Base-by-base conservation (phyloP, 2,888 invertebrate genomes). In the Megastigmus dorsalis region DNA sequence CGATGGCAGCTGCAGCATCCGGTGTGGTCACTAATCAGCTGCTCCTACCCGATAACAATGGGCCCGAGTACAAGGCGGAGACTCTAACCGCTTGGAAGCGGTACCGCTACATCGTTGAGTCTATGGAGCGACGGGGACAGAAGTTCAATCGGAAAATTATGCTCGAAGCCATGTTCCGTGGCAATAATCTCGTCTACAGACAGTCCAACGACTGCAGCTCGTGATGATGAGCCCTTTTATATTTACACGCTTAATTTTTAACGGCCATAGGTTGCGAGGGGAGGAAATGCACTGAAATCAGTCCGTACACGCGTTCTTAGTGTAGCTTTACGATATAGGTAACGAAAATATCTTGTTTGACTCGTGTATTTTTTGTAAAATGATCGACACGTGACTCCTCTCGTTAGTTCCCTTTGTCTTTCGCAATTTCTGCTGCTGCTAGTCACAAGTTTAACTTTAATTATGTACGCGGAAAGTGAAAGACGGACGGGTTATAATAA, bases 81-180 rank as follows among this genome's bases (percentile, higher is more conserved):
- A 15, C 36, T 5, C 20, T 26, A 55, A 41, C 43, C 26, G 88
- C 88, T 0, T 88, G 87, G 87, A 83, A 81, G 60, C 84, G 84
- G 79, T 87, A 87, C 71, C 83, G 84, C 71, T 82, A 83, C 69
- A 81, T 85, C 54, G 80, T 86, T 62, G 80, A 83, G 45, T 75
- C 82, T 73, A 82, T 87, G 78, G 83, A 85, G 63, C 80, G 84
- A 13, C 79, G 78, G 38, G 86, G 85, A 0, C 63, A 80, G 80
- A 80, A 83, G 62, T 82, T 83, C 74, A 83, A 87, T 79, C 79
- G 82, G 78, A 82, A 83, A 78, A 77, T 80, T 28, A 67, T 84
- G 60, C 81, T 88, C 76, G 87, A 88, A 52, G 84, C 88, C n/a
- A 84, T 86, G 80, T 88, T 86, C 76, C 85, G 86, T 28, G 88